Percentiles rank a stretch among this genome's conserved stretches.
Conservation (phyloP, 2,888 invertebrate species). For the Gibbula magus region DNA sequence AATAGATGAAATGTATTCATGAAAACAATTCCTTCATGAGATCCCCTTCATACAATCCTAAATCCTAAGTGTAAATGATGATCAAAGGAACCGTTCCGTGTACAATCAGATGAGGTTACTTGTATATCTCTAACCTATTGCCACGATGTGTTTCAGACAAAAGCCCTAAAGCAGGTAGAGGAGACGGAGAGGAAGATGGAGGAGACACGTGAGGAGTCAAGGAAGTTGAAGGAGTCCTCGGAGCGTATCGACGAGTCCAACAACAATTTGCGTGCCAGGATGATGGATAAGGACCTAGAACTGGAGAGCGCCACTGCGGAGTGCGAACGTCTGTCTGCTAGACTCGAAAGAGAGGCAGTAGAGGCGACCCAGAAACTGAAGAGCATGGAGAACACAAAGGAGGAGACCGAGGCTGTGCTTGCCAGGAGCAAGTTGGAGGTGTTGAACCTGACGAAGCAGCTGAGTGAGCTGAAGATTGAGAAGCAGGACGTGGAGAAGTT, state of each 20-base stretch:
- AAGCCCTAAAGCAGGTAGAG: constrained; percentile 17
- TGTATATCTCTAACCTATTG: constrained; percentile 22
- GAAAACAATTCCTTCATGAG: neutral
- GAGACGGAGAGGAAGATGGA: constrained; percentile 24
- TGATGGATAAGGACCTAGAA: constrained; percentile 42
- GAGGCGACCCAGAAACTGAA: constrained; percentile 33
- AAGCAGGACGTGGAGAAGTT: neutral
- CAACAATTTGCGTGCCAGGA: constrained; percentile 31
- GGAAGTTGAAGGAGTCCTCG: constrained; percentile 6
- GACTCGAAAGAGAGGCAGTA: constrained; percentile 28
- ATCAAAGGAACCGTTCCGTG: no score
- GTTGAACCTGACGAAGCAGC: neutral
- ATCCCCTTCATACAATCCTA: neutral
- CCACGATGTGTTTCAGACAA: neutral
- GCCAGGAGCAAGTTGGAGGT: neutral
- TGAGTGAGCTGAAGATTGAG: neutral
- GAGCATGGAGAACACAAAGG: constrained; percentile 37
- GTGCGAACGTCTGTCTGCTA: constrained; percentile 35
- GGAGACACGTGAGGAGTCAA: neutral
- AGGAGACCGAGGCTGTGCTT: constrained; percentile 33
- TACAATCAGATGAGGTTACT: no score
- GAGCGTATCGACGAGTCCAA: neutral
- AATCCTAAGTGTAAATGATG: no score
- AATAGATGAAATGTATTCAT: no score
- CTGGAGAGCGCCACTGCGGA: constrained; percentile 42